A percentile compares a stretch with the other conserved stretches of the same genome.
Evolutionary conservation across 2,113 vertebrate genomes (phyloP).

Genomic region (Tachysurus vachellii): DNA sequence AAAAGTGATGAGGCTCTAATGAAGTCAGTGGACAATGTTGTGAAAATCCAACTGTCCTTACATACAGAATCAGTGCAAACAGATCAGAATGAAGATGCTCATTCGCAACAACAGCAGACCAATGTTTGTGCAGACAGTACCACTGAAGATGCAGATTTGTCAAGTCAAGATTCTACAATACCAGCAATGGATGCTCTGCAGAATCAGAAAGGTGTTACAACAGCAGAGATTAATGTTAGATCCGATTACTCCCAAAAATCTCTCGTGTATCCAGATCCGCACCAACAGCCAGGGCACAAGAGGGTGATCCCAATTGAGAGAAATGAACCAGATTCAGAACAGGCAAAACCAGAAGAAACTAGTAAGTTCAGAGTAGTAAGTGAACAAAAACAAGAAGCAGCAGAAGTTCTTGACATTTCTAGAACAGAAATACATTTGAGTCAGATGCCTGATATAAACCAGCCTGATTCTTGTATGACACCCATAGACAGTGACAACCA

Average conservation of each 20-base stretch:
- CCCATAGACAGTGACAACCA: neutral
- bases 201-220: too few species aligned
- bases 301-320: neutral
- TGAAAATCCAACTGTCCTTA: too few species aligned
- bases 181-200: too few species aligned
- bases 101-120: neutral
- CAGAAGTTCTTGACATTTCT: neutral
- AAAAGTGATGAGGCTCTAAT: neutral
- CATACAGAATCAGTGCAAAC: neutral
- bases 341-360: neutral
- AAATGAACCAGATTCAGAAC: neutral
- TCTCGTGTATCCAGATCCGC: neutral
- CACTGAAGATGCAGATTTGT: neutral
- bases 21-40: neutral
- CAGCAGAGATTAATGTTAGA: too few species aligned
- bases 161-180: neutral
- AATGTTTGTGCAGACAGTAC: neutral
- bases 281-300: neutral
- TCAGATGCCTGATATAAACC: neutral
- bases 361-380: too few species aligned
- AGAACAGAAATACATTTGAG: neutral
- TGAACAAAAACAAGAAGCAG: neutral
- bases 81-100: neutral
- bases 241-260: too few species aligned
- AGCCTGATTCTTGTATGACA: neutral